Conservation (phyloP, 1,140 invertebrate species). For the Cydia strobilella region DNA sequence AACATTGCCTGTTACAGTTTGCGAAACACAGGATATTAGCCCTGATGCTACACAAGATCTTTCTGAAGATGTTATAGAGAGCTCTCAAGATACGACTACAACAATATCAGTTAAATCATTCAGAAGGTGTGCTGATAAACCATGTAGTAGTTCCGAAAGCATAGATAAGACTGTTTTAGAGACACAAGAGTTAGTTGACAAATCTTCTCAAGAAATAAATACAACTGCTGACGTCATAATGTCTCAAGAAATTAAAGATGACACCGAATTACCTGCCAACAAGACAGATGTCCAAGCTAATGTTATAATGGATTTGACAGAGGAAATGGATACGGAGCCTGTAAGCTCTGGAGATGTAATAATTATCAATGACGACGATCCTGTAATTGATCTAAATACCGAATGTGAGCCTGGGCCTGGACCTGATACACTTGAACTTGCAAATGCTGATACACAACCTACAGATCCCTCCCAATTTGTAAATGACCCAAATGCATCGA, state of each 20-base stretch:
- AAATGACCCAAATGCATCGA: neutral
- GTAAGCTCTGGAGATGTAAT: conserved; percentile 49
- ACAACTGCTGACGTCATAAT: conserved; percentile 22
- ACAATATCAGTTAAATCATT: conserved; percentile 61
- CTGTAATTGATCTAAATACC: conserved; percentile 40
- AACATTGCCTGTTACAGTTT: conserved; percentile 29
- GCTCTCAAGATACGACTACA: conserved; percentile 74
- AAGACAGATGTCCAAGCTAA: conserved; percentile 50
- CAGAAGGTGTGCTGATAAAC: conserved; percentile 51
- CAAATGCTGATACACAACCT: conserved; percentile 66
- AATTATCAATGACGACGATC: conserved; percentile 45
- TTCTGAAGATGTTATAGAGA: conserved; percentile 77
- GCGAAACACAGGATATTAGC: conserved; percentile 33
- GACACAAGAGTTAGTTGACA: conserved; percentile 37
- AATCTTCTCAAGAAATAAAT: conserved; percentile 12
- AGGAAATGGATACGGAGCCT: conserved; percentile 65
- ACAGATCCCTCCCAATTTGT: conserved; percentile 40
- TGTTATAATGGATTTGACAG: conserved; percentile 53
- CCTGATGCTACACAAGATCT: conserved; percentile 41
- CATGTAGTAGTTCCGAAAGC: conserved; percentile 44
- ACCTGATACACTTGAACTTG: conserved; percentile 58
- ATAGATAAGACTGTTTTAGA: conserved; percentile 18
- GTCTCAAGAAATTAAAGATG: conserved; percentile 48
- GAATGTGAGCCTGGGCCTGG: conserved; percentile 41
- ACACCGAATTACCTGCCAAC: conserved; percentile 57